phyloP scores from a whole-genome alignment of 2,797 vertebrate genomes.

The Crocidura indochinensis region DNA sequence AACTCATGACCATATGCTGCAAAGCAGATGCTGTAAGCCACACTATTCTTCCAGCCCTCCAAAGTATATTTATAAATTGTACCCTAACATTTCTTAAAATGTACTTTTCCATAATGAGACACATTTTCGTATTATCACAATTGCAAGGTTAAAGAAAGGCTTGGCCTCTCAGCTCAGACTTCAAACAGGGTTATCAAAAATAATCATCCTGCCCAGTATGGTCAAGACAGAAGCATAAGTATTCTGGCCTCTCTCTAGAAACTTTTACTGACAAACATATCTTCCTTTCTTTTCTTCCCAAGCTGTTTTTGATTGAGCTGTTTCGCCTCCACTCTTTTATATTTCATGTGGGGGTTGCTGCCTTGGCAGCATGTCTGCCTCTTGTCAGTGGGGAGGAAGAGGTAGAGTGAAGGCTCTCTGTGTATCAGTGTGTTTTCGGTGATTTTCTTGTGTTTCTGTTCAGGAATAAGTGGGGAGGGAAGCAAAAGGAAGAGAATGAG shows the following conservation, averaged over 20 bases:
- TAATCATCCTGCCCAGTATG: constrained; percentile 12
- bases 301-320: constrained; percentile 78
- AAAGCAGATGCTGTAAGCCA: too few species aligned
- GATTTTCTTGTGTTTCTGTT: background rate
- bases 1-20: too few species aligned
- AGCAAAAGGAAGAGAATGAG: background rate
- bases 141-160: constrained; percentile 60
- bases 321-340: constrained; percentile 75
- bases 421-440: constrained; percentile 28
- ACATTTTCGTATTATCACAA: constrained; percentile 57
- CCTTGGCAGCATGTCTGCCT: constrained; percentile 77
- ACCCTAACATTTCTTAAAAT: constrained; percentile 68
- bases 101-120: constrained; percentile 68
- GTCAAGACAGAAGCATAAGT: constrained; percentile 56
- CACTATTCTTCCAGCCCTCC: too few species aligned
- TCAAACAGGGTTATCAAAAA: constrained; percentile 1
- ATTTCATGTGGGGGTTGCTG: constrained; percentile 75
- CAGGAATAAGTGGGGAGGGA: background rate
- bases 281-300: constrained; percentile 52
- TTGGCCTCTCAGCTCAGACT: constrained; percentile 28
- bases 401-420: constrained; percentile 36
- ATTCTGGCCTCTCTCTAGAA: constrained; percentile 55
- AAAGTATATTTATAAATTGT: constrained; percentile 14
- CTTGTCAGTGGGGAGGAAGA: constrained; percentile 58
- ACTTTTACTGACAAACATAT: constrained; percentile 55